Evolutionary conservation across 2,113 vertebrate species (phyloP).

Genomic region (Platysteira castanea): DNA sequence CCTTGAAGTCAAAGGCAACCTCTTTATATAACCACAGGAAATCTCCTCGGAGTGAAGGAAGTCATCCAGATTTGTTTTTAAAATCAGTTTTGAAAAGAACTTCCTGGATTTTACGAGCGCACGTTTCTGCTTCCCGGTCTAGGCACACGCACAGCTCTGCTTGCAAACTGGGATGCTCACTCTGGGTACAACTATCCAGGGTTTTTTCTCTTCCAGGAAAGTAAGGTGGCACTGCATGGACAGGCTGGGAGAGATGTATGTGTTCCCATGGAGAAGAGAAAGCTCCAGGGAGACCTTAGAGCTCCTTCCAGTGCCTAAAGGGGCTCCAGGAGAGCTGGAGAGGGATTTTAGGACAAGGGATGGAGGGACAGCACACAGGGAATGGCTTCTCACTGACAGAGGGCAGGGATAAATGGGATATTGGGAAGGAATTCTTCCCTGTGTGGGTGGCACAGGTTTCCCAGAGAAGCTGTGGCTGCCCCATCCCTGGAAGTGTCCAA

Average conservation of each 20-base stretch:
- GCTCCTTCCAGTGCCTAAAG: neutral
- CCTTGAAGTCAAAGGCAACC: neutral
- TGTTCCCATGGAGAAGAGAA: neutral
- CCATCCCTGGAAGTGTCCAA: neutral
- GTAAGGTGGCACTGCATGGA: rapidly evolving
- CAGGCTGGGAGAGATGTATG: neutral
- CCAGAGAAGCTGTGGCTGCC: neutral
- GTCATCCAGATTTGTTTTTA: neutral
- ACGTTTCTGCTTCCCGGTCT: neutral
- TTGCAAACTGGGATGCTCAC: neutral
- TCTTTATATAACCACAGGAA: neutral
- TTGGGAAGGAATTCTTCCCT: too few species aligned
- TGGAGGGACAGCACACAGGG: neutral
- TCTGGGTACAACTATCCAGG: neutral
- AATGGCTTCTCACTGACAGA: neutral
- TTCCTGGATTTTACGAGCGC: neutral
- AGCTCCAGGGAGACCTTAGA: neutral
- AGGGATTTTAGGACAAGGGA: neutral
- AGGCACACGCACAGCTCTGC: rapidly evolving
- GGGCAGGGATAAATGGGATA: too few species aligned
- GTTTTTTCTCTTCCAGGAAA: neutral
- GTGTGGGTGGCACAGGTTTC: rapidly evolving
- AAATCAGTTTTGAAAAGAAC: neutral
- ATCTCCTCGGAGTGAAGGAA: neutral
- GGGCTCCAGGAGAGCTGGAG: neutral